Conservation (phyloP, 2,113 vertebrate species). For the Nansenia antarctica region DNA sequence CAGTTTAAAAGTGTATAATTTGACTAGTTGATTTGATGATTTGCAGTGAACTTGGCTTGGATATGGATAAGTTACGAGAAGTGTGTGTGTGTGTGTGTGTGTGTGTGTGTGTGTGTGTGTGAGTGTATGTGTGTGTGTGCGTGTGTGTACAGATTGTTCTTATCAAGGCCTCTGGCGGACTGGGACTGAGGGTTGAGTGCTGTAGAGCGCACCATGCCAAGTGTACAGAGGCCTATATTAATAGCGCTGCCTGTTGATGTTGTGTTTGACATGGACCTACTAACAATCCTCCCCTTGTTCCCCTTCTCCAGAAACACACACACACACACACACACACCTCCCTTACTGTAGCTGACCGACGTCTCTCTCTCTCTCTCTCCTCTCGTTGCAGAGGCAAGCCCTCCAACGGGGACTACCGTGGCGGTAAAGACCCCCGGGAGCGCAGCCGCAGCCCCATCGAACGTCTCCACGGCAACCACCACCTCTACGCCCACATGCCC, state of each 20-base stretch:
- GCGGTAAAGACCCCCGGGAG: conserved; percentile 82
- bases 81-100: no score
- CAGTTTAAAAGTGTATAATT: no score
- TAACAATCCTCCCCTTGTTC: no score
- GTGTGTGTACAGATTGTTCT: conserved; percentile 3
- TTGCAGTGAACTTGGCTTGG: no score
- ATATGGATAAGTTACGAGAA: not conserved
- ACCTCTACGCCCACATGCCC: conserved; percentile 83
- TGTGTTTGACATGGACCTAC: no score
- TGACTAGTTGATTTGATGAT: no score
- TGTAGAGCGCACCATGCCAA: conserved; percentile 15
- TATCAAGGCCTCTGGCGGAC: conserved; percentile 2
- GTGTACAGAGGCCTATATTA: conserved; percentile 16
- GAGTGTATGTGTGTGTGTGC: not conserved
- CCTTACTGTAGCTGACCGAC: not conserved
- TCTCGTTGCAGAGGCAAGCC: conserved; percentile 83
- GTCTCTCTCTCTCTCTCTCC: not conserved
- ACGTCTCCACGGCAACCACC: conserved; percentile 79
- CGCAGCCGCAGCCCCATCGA: conserved; percentile 92
- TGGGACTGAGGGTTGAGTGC: not conserved
- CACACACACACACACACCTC: no score
- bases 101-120: no score
- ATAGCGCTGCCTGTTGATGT: conserved; percentile 18
- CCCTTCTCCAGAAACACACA: no score
- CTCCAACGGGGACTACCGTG: conserved; percentile 87